Evolutionary conservation across 2,113 vertebrate species (phyloP), one percentile per base, ranked within the genome.

Genomic region (Erythrocercus mccallii): DNA sequence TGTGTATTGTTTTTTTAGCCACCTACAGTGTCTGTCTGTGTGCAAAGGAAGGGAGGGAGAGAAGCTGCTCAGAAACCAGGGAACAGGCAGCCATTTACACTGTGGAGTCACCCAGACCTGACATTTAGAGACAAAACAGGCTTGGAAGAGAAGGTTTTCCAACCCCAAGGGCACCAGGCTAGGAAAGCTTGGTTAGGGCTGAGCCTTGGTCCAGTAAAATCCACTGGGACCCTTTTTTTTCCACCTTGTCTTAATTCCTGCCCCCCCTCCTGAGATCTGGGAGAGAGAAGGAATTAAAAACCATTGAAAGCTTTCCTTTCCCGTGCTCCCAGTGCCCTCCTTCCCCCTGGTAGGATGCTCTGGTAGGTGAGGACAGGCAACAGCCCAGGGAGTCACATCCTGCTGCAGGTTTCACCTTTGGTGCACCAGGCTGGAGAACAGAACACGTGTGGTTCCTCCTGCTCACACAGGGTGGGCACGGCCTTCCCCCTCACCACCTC

Each of bases 391-490:
- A 38, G 38, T 13, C n/a, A 15, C 23, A 50, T 54, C 42, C 76
- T 37, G 35, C 44, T 30, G 22, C 12, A 70, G n/a, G 33, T 20
- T 56, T 23, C 33, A 10, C 15, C 61, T 16, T 28, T 19, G 64
- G 54, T 5, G 27, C 40, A 3, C 25, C 0, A 0, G 35, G 24
- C 40, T 77, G 6, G 40, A 51, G 48, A 56, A 8, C 37, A 25
- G 4, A 31, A 19, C 31, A 13, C 5, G 3, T 0, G 0, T 0
- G 3, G 4, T 38, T 33, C 57, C 73, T 84, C 23, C 64, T 8
- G 33, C 24, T 12, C 57, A 19, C 13, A 2, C 44, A 47, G 2
- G 4, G n/a, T 40, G 64, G 73, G 16, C 42, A 51, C 2, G 40
- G 78, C 30, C 45, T 28, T 38, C 3, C 21, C 10, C 3, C 25